Base-by-base conservation (phyloP, 2,888 invertebrate species). In the Poecilobothrus nobilitatus region DNA sequence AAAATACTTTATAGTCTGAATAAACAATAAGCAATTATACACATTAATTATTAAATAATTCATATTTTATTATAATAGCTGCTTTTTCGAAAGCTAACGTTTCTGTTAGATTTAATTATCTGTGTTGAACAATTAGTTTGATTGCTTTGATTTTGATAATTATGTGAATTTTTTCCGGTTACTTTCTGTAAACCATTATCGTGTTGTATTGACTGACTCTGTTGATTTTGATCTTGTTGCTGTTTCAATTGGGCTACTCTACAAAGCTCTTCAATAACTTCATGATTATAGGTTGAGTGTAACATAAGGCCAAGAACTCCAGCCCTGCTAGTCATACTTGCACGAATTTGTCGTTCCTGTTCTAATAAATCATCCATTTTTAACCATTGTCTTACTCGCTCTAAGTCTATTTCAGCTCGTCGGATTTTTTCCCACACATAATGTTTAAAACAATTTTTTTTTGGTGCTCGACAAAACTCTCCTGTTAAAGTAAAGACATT, bases 261-360 rank as follows among this genome's bases (percentile, higher is more conserved):
- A 44, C 80, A 80, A 73, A 89, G 83, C 74, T 88, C 86, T 76
- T 92, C 92, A 89, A 94, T 91, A 0, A 93, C 86, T 74, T 94
- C 94, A 78, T 97, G 95, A 82, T 97, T 95, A 79, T 95, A 95
- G 0, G 97, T 97, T 8, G 97, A 95, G 80, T 98, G 97, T n/a
- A 98, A 83, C 91, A 98, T 92, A 1, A 98, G 84, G 0, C 95
- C 94, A 18, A 98, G 83, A 0, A 97, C 94, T 0, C 97, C 96
- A 64, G 95, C 95, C 70, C 97, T 87, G 74, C 88, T 89, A 2
- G 88, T 85, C 85, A 91, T 85, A 66, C 86, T 83, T 18, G 84
- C 84, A 5, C 95, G 85, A 37, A 95, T 90, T 76, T 91, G 92
- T 71, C 95, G 85, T 82, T 97, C 97, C 78, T 97, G 94, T 76